Evolutionary conservation across 1,140 invertebrate species (phyloP), one percentile per base, ranked within the genome.

Genomic region (Steinernema khuongi): DNA sequence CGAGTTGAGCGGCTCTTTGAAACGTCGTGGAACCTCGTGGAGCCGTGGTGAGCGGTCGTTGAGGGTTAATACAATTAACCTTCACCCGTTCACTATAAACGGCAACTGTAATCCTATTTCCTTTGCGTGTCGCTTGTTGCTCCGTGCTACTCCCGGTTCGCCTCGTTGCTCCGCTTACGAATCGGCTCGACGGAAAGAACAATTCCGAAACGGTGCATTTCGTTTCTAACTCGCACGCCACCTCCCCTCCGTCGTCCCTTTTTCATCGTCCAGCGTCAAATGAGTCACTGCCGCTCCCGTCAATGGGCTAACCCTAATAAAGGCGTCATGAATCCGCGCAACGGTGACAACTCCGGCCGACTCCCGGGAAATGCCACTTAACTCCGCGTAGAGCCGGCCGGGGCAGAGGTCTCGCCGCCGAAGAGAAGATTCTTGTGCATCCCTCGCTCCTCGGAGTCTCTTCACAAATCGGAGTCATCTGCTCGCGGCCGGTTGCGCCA

Each of bases 91-190:
- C 11, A 7, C 22, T 60, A 14, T n/a, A 11, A 2, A 22, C 4
- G 19, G 50, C 50, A 60, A 60, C 50, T 60, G 50, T 60, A 60
- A 60, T 60, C 50, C 50, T 4, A 60, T 60, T 60, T 60, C 50
- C 19, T 60, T 60, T 60, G 50, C 19, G 50, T 60, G 4, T 60
- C 50, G 50, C 50, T 14, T n/a, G 26, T 14, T 60, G 14, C 14
- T 60, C 2, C 50, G 50, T 22, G 14, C 50, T 60, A n/a, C 50
- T 17, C 26, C 14, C 50, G 50, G 14, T 22, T 60, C 11, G 50
- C 7, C 50, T 7, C 50, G 14, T 60, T 22, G 7, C 50, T 60
- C 50, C 11, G 4, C 50, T 22, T 7, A 60, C 50, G 50, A 60
- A 60, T 60, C 50, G 4, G 7, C n/a, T n/a, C n/a, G n/a, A n/a